These are phyloP conservation scores for Donacobius atricapilla DNA, from an alignment of 2,113 vertebrate genomes.

Conservation along the genomic window DNA sequence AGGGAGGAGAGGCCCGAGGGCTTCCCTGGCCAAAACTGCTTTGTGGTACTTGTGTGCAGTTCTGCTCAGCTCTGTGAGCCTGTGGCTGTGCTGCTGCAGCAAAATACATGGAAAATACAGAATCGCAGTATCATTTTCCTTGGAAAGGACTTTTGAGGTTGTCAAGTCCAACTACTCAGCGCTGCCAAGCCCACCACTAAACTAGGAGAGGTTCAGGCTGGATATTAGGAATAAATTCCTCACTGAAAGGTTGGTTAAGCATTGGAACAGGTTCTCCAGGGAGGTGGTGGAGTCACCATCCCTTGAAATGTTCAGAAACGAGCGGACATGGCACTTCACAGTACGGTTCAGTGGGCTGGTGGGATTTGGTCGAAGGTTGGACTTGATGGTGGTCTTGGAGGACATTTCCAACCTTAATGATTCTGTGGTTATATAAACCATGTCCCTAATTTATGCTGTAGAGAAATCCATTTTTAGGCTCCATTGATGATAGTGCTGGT, in stretches of 20 bases:
- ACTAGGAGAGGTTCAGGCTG: background rate
- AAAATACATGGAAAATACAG: background rate
- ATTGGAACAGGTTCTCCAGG: background rate
- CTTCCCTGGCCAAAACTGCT: background rate
- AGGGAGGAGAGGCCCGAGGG: background rate
- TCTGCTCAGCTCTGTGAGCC: background rate
- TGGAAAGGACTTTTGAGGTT: background rate
- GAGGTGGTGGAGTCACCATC: background rate
- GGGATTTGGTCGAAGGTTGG: background rate
- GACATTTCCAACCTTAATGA: background rate
- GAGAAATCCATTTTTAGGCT: background rate
- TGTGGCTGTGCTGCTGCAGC: background rate
- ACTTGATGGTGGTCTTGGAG: background rate
- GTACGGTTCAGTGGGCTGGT: background rate
- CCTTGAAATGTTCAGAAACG: background rate
- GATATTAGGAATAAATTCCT: background rate
- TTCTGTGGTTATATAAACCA: background rate
- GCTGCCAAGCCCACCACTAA: background rate
- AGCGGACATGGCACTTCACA: accelerated
- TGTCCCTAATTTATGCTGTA: background rate
- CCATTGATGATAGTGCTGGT: background rate
- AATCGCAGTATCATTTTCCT: background rate
- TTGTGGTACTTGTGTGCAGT: background rate
- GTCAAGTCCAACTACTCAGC: accelerated
- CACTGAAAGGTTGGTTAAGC: background rate